A percentile compares a stretch with the other conserved stretches of the same genome.
These are phyloP conservation scores for Druon quercuslanigerum DNA, from an alignment of 1,140 invertebrate genomes.

Conservation along the genomic window DNA sequence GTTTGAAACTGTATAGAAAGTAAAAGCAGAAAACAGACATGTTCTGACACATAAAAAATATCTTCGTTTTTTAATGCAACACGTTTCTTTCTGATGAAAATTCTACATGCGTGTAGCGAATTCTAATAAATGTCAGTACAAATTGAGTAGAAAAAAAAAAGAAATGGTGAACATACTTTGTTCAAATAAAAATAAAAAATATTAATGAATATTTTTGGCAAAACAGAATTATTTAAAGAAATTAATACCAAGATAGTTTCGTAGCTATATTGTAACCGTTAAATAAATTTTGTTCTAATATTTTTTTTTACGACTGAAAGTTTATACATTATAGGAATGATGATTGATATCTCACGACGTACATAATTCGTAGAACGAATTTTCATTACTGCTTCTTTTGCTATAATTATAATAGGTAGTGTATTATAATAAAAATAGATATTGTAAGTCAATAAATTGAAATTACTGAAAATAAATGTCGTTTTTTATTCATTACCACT, in stretches of 20 bases:
- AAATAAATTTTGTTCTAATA: conserved; percentile 68
- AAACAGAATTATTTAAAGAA: conserved; percentile 62
- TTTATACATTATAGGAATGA: conserved; percentile 60
- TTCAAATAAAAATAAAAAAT: conserved; percentile 57
- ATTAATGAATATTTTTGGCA: conserved; percentile 70
- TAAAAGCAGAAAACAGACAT: neutral
- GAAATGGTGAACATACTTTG: conserved; percentile 43
- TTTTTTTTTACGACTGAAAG: conserved; percentile 70
- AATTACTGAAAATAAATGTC: conserved; percentile 56
- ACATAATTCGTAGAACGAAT: conserved; percentile 70
- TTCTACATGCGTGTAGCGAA: conserved; percentile 56
- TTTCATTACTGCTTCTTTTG: conserved; percentile 72
- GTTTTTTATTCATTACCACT: too few species aligned
- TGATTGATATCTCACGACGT: conserved; percentile 64
- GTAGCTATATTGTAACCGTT: conserved; percentile 54
- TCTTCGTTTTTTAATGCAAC: conserved; percentile 33
- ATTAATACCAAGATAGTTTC: conserved; percentile 55
- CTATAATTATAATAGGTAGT: conserved; percentile 64
- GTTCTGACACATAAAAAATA: conserved; percentile 8
- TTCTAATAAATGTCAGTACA: conserved; percentile 73
- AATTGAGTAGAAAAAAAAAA: conserved; percentile 62
- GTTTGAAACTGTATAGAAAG: neutral
- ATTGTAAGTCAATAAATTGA: conserved; percentile 72
- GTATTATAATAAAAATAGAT: conserved; percentile 66
- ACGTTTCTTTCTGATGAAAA: conserved; percentile 45